These are phyloP conservation scores for Zosterops borbonicus DNA, from an alignment of 2,113 vertebrate genomes.

Conservation along the genomic window DNA sequence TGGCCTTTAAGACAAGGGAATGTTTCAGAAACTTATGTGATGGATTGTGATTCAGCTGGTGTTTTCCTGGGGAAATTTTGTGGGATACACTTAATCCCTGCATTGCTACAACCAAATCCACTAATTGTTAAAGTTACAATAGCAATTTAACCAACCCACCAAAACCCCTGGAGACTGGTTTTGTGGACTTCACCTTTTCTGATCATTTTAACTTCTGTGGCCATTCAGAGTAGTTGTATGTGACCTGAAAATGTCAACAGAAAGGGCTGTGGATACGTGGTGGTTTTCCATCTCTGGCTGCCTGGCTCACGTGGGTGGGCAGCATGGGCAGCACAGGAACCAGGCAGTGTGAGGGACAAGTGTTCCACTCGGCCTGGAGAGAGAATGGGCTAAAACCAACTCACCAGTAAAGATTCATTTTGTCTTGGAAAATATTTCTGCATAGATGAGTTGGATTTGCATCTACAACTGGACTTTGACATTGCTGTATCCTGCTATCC, in stretches of 20 bases:
- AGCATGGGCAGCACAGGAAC: neutral
- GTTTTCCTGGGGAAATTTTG: neutral
- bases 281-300: neutral
- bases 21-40: neutral
- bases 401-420: neutral
- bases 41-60: neutral
- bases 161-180: neutral
- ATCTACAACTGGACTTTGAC: neutral
- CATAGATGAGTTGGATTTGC: neutral
- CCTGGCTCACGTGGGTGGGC: accelerated
- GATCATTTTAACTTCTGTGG: neutral
- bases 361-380: neutral
- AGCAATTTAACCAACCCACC: neutral
- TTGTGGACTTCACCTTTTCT: neutral
- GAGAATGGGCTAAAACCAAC: neutral
- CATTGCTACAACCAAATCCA: neutral
- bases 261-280: neutral
- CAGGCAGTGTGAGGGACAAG: neutral
- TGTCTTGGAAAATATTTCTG: neutral
- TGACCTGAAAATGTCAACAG: neutral
- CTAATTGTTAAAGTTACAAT: neutral
- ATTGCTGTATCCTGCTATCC: neutral
- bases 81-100: neutral
- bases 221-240: neutral
- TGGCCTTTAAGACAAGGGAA: neutral